phyloP scores from a whole-genome alignment of 2,888 invertebrate species.

The Hirtodrosophila trivittata region DNA sequence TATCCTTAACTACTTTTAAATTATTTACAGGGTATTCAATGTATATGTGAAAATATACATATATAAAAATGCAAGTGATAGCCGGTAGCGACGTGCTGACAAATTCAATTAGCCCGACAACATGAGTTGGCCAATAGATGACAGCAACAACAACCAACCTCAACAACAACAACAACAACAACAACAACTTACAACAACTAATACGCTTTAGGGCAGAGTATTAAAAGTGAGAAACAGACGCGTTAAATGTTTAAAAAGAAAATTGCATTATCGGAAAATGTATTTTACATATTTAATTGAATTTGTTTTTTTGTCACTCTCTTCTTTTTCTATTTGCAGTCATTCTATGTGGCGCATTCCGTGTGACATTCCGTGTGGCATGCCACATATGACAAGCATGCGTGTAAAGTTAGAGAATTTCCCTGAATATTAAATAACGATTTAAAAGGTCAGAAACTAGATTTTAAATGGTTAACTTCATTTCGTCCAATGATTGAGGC shows the following conservation, averaged over 20 bases:
- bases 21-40: constrained; percentile 1
- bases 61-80: constrained; percentile 51
- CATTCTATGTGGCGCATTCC: too few relatives aligned
- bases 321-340: too few relatives aligned
- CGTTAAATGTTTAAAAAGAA: constrained; percentile 26
- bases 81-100: constrained; percentile 54
- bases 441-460: too few relatives aligned
- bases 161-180: constrained; percentile 29
- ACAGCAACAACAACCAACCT: constrained; percentile 29
- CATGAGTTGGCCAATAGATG: constrained; percentile 45
- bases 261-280: constrained; percentile 35
- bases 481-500: too few relatives aligned
- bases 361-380: too few relatives aligned
- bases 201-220: constrained; percentile 6
- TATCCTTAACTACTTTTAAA: too few relatives aligned
- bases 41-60: constrained; percentile 16
- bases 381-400: too few relatives aligned
- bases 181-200: constrained; percentile 4
- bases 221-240: constrained; percentile 13
- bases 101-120: constrained; percentile 68
- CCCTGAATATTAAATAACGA: too few relatives aligned
- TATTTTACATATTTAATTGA: constrained; percentile 23
- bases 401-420: neutral
- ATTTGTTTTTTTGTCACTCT: neutral
- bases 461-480: too few relatives aligned